Evolutionary conservation across 2,888 invertebrate species (phyloP), one percentile per base, ranked within the genome.

Genomic region (Lochmaea crataegi): DNA sequence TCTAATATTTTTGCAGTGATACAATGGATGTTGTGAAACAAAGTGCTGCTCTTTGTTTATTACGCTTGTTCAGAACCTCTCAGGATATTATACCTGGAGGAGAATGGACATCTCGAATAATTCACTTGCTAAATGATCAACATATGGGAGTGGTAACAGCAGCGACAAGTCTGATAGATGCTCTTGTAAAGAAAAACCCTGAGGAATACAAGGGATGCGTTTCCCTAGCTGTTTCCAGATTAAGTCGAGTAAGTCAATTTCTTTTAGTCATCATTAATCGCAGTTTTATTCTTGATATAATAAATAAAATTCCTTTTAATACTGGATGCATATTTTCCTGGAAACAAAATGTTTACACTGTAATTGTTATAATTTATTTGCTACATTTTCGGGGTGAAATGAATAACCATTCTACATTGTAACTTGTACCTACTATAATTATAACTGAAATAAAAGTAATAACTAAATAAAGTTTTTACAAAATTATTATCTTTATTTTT

Each of bases 151-250:
- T 99, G 68, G 99, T 99, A 0, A 99, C 99, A 22, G 98, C 99
- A 67, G 99, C 99, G 57, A 97, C 97, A 72, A 98, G 98, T 80
- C 90, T 99, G 72, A 99, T 99, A 83, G 99, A 99, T 89, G 96
- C 98, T 66, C 91, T 99, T 76, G 99, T 99, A 26, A 99, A 98
- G 89, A 96, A 96, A 86, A 99, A 97, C 88, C 98, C 99, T 18
- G 99, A 99, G 76, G 99, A 99, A 87, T 99, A 99, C 86, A 99
- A 99, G 88, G 99, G 98, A 76, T 99, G 99, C 87, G 98, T 99
- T 26, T 97, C 97, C 81, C 89, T 99, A 76, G 99, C 99, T 73
- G 99, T 99, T 64, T 99, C 99, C 26, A 91, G 99, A 83, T 90
- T 99, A 56, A 98, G 97, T 86, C 91, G 98, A 85, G 94, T 94